Evolutionary conservation across 2,113 vertebrate species (phyloP).

Genomic region (Pelobates fuscus): DNA sequence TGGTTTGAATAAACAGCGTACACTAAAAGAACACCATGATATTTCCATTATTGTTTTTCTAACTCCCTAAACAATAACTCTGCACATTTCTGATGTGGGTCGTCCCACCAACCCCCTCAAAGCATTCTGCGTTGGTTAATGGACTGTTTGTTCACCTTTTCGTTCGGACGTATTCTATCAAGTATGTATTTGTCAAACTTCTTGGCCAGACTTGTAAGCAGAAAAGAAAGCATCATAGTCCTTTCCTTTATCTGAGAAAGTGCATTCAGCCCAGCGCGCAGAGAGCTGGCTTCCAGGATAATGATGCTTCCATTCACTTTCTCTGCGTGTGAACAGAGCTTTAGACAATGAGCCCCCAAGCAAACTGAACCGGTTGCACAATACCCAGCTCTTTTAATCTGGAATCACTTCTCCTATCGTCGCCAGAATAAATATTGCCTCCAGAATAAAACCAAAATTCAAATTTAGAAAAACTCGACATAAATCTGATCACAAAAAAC

Average conservation of each 20-base stretch:
- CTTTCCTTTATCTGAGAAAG: slow-evolving; percentile 3
- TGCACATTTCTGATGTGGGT: too few species aligned
- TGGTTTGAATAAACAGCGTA: too few species aligned
- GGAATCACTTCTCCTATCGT: slow-evolving; percentile 61
- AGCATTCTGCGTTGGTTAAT: background rate
- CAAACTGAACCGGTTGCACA: slow-evolving; percentile 63
- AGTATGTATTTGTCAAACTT: background rate
- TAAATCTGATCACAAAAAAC: too few species aligned
- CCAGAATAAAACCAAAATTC: slow-evolving; percentile 41
- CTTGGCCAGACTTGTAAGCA: background rate
- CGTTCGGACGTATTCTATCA: background rate
- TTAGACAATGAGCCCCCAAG: slow-evolving; percentile 72
- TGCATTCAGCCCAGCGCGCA: too few species aligned
- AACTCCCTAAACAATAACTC: too few species aligned
- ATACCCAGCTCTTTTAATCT: slow-evolving; percentile 59
- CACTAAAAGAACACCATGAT: too few species aligned
- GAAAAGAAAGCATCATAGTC: background rate
- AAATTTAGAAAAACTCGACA: slow-evolving; percentile 23
- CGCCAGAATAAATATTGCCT: slow-evolving; percentile 60
- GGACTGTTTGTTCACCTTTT: background rate
- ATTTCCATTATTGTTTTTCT: too few species aligned
- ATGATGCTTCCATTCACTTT: slow-evolving; percentile 75
- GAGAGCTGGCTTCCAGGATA: slow-evolving; percentile 65
- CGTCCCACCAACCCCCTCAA: background rate
- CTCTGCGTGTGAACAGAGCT: slow-evolving; percentile 69